phyloP scores from a whole-genome alignment of 2,797 vertebrate genomes.

The Macropus fuliginosus region DNA sequence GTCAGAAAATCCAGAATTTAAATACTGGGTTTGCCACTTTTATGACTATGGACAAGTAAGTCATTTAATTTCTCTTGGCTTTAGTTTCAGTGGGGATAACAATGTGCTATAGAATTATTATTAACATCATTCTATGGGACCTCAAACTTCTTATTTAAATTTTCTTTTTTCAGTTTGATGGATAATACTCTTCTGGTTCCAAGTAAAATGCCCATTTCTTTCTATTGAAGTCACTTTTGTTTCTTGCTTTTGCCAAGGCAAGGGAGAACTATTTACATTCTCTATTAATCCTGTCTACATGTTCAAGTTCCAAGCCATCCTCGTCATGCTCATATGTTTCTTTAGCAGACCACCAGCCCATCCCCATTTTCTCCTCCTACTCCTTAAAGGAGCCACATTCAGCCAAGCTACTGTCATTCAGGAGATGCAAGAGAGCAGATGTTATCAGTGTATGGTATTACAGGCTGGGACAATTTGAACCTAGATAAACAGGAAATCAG shows the following conservation, averaged over 20 bases:
- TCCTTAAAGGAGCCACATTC: constrained; percentile 66
- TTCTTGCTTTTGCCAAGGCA: constrained; percentile 75
- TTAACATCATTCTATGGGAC: constrained; percentile 15
- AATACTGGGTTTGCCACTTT: neutral
- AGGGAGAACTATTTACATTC: constrained; percentile 49
- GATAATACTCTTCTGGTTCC: constrained; percentile 33
- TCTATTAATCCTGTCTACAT: constrained; percentile 35
- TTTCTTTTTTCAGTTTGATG: neutral
- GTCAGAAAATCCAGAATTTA: neutral
- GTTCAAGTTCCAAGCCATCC: constrained; percentile 50
- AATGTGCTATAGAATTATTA: constrained; percentile 3
- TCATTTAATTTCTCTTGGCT: neutral
- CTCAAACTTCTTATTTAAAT: constrained; percentile 17
- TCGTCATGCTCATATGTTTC: constrained; percentile 61
- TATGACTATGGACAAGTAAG: neutral
- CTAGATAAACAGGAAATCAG: neutral
- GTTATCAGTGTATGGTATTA: neutral
- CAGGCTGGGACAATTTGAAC: constrained; percentile 10
- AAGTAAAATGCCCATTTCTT: constrained; percentile 35
- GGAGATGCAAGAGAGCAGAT: neutral
- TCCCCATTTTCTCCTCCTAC: constrained; percentile 52
- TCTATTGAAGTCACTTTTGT: constrained; percentile 44
- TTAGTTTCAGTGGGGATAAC: neutral
- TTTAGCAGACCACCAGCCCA: constrained; percentile 54
- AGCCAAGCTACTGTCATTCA: neutral